phyloP scores from a whole-genome alignment of 1,140 invertebrate genomes.

The Trichonephila clavipes region DNA sequence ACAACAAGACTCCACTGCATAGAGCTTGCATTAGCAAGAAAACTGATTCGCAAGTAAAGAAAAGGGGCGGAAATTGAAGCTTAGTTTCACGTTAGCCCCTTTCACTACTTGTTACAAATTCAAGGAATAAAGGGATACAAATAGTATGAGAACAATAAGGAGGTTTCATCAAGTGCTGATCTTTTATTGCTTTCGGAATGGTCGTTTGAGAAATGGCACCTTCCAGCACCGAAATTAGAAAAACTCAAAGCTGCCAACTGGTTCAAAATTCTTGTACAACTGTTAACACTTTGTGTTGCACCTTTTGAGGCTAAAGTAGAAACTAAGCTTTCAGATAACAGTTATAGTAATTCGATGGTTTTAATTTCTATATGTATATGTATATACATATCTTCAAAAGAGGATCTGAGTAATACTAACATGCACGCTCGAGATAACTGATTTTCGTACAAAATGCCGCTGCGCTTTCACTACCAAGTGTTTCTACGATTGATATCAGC shows the following conservation, averaged over 20 bases:
- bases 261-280: too few relatives aligned
- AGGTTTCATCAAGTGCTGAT: background rate
- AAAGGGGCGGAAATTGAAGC: background rate
- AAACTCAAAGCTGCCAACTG: background rate
- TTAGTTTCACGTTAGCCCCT: constrained; percentile 21
- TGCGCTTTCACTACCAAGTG: constrained; percentile 56
- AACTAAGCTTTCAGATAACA: constrained; percentile 53
- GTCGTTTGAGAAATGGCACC: background rate
- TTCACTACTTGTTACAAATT: background rate
- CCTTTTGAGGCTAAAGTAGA: background rate
- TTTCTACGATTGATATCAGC: constrained; percentile 57
- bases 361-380: constrained; percentile 49
- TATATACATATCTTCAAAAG: constrained; percentile 59
- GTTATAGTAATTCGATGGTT: constrained; percentile 50
- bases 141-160: background rate
- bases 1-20: background rate
- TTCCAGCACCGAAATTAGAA: constrained; percentile 39
- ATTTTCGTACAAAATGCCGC: constrained; percentile 65
- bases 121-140: too few relatives aligned
- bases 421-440: constrained; percentile 36
- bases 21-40: background rate
- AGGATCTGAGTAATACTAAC: constrained; percentile 67
- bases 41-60: background rate
- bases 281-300: background rate
- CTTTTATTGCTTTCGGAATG: constrained; percentile 40